A percentile compares a stretch with the other conserved stretches of the same genome.
Evolutionary conservation across 1,140 invertebrate species (phyloP).

Genomic region (Octopus sinensis): DNA sequence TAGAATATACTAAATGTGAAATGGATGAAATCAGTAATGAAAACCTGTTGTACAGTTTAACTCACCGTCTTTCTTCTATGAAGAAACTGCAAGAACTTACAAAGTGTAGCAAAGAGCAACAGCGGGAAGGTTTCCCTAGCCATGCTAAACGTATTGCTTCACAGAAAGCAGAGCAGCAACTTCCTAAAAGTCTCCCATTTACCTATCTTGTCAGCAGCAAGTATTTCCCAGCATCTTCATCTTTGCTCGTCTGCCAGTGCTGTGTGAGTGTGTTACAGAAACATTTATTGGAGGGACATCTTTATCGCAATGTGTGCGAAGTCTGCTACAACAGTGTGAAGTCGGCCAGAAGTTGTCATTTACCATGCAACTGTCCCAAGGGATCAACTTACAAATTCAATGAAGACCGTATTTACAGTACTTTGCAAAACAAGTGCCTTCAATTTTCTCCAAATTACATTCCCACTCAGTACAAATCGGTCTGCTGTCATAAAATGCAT

Average conservation of each 20-base stretch:
- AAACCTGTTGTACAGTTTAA: conserved; percentile 10
- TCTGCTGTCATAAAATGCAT: background rate
- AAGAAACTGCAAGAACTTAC: conserved; percentile 10
- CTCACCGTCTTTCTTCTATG: conserved; percentile 8
- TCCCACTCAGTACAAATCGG: background rate
- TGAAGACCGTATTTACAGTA: background rate
- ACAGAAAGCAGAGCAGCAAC: too few relatives aligned
- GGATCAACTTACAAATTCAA: too few relatives aligned
- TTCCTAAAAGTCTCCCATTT: too few relatives aligned
- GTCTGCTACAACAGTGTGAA: conserved; percentile 22
- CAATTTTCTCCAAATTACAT: background rate
- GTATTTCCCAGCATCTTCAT: background rate
- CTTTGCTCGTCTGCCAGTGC: conserved; percentile 23
- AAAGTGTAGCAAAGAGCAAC: too few relatives aligned
- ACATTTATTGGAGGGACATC: background rate
- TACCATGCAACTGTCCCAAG: background rate
- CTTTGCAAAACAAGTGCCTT: background rate
- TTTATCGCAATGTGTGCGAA: conserved; percentile 29
- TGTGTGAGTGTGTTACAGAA: conserved; percentile 26
- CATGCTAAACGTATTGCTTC: too few relatives aligned
- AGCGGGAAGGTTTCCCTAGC: too few relatives aligned
- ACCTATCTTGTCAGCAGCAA: too few relatives aligned
- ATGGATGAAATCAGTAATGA: conserved; percentile 12
- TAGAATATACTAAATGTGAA: conserved; percentile 49
- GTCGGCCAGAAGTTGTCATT: too few relatives aligned